Evolutionary conservation across 2,113 vertebrate genomes (phyloP).

Genomic region (Sardina pilchardus): DNA sequence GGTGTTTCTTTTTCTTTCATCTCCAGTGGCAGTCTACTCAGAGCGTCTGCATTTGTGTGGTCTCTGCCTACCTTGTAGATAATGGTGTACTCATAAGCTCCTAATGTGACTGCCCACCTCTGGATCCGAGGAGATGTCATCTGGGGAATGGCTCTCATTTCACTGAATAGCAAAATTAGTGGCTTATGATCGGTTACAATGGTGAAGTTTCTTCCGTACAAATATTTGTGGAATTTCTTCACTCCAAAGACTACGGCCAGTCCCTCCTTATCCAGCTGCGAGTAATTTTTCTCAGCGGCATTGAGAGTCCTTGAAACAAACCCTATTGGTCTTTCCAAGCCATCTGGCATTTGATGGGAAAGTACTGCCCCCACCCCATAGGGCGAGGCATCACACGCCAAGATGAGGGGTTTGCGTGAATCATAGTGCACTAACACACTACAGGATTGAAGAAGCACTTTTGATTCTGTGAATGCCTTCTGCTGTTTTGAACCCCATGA

Average conservation of each 20-base stretch:
- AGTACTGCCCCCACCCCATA: conserved; percentile 30
- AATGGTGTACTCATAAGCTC: conserved; percentile 32
- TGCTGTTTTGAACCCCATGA: conserved; percentile 36
- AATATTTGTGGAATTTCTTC: conserved; percentile 37
- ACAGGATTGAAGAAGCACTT: conserved; percentile 18
- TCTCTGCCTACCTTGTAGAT: conserved; percentile 34
- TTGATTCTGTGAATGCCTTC: conserved; percentile 29
- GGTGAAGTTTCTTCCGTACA: conserved; percentile 29
- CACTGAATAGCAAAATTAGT: conserved; percentile 23
- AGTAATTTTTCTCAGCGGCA: conserved; percentile 32
- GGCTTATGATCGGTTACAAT: conserved; percentile 41
- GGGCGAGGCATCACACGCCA: conserved; percentile 29
- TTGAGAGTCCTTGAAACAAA: conserved; percentile 28
- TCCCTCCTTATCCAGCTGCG: conserved; percentile 41
- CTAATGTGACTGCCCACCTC: conserved; percentile 32
- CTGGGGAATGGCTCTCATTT: conserved; percentile 30
- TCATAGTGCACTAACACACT: conserved; percentile 28
- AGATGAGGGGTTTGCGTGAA: conserved; percentile 11
- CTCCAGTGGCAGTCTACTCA: conserved; percentile 27
- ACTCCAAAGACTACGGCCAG: conserved; percentile 36
- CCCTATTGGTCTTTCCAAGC: conserved; percentile 5
- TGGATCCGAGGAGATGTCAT: conserved; percentile 37
- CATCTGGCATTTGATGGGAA: conserved; percentile 28
- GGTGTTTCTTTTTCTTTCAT: neutral
- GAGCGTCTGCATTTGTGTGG: conserved; percentile 27